These are phyloP conservation scores for Drosophila testacea DNA, from an alignment of 2,888 invertebrate genomes.

Conservation along the genomic window DNA sequence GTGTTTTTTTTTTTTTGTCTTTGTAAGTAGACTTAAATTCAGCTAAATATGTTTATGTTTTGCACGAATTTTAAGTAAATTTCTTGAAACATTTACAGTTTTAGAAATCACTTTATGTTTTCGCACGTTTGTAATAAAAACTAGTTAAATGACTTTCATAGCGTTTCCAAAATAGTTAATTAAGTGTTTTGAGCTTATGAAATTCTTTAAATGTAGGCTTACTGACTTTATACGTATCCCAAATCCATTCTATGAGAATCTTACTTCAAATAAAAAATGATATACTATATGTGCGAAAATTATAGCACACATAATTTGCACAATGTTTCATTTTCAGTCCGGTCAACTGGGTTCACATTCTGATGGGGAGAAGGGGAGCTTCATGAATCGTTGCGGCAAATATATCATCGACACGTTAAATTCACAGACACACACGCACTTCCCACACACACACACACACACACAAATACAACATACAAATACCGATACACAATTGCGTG, in stretches of 20 bases:
- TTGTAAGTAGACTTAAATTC: too few relatives aligned
- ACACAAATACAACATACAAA: background rate
- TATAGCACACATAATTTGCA: constrained; percentile 47
- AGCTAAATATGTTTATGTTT: too few relatives aligned
- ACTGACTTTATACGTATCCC: background rate
- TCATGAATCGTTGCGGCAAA: constrained; percentile 65
- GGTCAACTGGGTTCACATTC: constrained; percentile 45
- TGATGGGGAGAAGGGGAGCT: background rate
- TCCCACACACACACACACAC: constrained; percentile 17
- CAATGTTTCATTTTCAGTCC: constrained; percentile 47
- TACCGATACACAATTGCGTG: constrained; percentile 24
- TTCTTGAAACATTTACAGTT: too few relatives aligned
- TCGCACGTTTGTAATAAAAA: too few relatives aligned
- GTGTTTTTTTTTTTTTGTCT: too few relatives aligned
- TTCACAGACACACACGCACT: constrained; percentile 45
- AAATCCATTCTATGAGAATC: background rate
- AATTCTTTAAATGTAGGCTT: background rate
- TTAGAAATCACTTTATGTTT: too few relatives aligned
- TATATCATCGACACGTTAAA: constrained; percentile 81
- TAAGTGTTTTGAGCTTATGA: background rate
- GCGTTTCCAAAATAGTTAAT: too few relatives aligned
- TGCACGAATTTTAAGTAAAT: too few relatives aligned
- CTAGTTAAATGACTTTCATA: too few relatives aligned
- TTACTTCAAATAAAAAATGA: constrained; percentile 7
- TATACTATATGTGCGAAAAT: constrained; percentile 16